Conservation (phyloP, 1,140 invertebrate genomes). For the Lithobius niger region DNA sequence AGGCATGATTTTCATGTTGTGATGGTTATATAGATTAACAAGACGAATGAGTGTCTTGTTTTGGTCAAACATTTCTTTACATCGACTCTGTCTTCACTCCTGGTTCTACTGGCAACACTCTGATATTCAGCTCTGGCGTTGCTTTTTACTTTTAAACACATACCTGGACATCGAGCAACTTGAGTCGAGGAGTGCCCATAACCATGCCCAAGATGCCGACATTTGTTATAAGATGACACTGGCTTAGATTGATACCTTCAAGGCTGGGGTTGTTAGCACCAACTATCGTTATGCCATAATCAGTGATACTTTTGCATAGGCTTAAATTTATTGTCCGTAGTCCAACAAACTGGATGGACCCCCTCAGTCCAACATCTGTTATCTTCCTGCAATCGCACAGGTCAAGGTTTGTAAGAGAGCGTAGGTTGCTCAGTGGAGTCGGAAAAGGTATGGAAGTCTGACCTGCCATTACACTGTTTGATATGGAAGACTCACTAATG, state of each 20-base stretch:
- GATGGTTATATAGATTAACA: no score
- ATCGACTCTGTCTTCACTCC: no score
- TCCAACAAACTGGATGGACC: slow-evolving; percentile 48
- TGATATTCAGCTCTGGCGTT: no score
- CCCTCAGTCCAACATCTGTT: slow-evolving; percentile 51
- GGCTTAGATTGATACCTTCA: slow-evolving; percentile 47
- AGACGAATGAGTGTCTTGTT: no score
- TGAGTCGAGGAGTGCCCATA: slow-evolving; percentile 41
- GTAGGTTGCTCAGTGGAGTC: slow-evolving; percentile 19
- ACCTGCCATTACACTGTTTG: no score
- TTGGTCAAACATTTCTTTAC: no score
- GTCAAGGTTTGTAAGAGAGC: slow-evolving; percentile 37
- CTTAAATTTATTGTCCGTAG: slow-evolving; percentile 45
- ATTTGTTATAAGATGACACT: slow-evolving; percentile 51
- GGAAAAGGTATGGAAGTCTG: no score
- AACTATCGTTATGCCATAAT: slow-evolving; percentile 44
- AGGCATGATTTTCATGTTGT: no score
- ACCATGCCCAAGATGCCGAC: slow-evolving; percentile 43
- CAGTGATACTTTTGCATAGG: slow-evolving; percentile 49
- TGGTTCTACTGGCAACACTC: no score
- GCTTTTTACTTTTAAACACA: slow-evolving; percentile 4
- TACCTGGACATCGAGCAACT: slow-evolving; percentile 45
- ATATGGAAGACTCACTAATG: no score
- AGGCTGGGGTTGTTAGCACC: slow-evolving; percentile 50
- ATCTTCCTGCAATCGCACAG: slow-evolving; percentile 50